Evolutionary conservation across 2,888 invertebrate genomes (phyloP).

Genomic region (Ommatoiulus sabulosus): DNA sequence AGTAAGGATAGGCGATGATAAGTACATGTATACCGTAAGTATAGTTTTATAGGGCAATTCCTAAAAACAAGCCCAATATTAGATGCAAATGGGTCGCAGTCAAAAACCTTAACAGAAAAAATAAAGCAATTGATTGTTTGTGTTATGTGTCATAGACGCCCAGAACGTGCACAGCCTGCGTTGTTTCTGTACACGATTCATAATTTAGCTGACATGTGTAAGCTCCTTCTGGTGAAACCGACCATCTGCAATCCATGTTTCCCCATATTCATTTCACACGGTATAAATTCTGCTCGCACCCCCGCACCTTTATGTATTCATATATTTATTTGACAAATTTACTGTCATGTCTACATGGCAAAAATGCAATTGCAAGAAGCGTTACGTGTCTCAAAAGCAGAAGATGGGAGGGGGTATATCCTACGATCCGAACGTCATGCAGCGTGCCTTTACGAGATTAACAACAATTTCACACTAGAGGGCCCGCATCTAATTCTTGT

Average conservation of each 20-base stretch:
- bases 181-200: constrained; percentile 45
- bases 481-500: constrained; percentile 13
- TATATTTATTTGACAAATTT: constrained; percentile 48
- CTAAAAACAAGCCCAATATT: background rate
- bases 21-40: background rate
- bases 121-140: constrained; percentile 19
- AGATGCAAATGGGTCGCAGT: constrained; percentile 12
- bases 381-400: background rate
- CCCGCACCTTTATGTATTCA: constrained; percentile 48
- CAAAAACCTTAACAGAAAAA: background rate
- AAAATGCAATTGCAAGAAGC: constrained; percentile 39
- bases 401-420: background rate
- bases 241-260: constrained; percentile 39
- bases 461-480: constrained; percentile 48
- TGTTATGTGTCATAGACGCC: constrained; percentile 13
- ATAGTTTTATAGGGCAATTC: background rate
- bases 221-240: constrained; percentile 1
- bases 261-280: constrained; percentile 48
- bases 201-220: constrained; percentile 42
- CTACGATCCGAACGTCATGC: constrained; percentile 16
- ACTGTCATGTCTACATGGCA: constrained; percentile 30
- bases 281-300: constrained; percentile 40
- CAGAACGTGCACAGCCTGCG: constrained; percentile 38
- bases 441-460: constrained; percentile 2
- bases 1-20: background rate